These are phyloP conservation scores for Taeniopygia guttata DNA, from an alignment of 2,797 vertebrate genomes.

Conservation along the genomic window DNA sequence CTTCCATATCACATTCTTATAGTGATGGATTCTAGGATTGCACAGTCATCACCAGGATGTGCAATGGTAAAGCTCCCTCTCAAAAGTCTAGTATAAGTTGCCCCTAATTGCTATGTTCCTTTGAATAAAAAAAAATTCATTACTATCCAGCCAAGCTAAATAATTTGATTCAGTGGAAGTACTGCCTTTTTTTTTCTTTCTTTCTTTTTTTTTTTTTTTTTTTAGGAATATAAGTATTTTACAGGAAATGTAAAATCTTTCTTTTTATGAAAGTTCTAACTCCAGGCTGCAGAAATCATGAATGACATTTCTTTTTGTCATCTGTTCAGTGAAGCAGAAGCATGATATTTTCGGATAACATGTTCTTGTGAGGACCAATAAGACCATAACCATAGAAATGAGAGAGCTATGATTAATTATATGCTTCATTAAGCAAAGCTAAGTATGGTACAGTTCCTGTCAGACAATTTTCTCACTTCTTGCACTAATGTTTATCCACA, in stretches of 20 bases:
- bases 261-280: neutral
- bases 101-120: neutral
- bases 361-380: neutral
- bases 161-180: neutral
- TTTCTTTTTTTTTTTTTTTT: too few relatives aligned
- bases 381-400: neutral
- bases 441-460: neutral
- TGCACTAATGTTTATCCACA: neutral
- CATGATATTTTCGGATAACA: neutral
- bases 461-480: neutral
- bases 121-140: neutral
- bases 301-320: neutral
- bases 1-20: neutral
- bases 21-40: neutral
- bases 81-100: neutral
- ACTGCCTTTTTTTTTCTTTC: neutral
- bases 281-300: neutral
- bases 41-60: neutral
- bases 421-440: conserved; percentile 9
- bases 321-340: neutral
- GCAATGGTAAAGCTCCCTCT: neutral
- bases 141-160: neutral
- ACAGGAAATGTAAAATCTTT: neutral
- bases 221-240: neutral
- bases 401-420: neutral